Percentiles rank a stretch among this genome's conserved stretches.
Evolutionary conservation across 2,888 invertebrate genomes (phyloP).

Genomic region (Tenthredo mesomela): DNA sequence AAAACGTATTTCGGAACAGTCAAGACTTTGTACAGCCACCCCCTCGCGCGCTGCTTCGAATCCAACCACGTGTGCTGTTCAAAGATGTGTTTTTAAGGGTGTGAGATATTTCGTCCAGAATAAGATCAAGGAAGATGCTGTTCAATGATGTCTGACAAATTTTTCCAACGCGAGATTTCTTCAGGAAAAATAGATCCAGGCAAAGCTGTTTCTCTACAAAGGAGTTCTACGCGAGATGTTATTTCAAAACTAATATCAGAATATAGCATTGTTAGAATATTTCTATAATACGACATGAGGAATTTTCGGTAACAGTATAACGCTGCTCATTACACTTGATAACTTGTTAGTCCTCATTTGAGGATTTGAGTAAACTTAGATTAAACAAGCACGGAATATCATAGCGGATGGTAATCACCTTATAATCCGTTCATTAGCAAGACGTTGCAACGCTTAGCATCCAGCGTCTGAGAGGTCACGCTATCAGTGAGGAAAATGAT

Average conservation of each 20-base stretch:
- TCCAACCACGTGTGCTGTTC: slow-evolving; percentile 8
- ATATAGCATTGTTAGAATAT: slow-evolving; percentile 2
- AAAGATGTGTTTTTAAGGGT: slow-evolving; percentile 19
- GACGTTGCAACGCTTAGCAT: slow-evolving; percentile 45
- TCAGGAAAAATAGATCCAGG: not conserved
- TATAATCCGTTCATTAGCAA: slow-evolving; percentile 46
- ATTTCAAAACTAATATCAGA: not conserved
- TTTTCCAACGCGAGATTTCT: not conserved
- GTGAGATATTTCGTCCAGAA: slow-evolving; percentile 39
- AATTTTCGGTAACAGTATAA: not conserved
- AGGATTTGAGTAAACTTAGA: not conserved
- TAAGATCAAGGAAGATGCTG: slow-evolving; percentile 37
- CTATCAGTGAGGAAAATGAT: slow-evolving; percentile 52
- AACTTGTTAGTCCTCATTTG: not conserved
- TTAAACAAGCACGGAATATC: not conserved
- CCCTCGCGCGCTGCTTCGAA: not conserved
- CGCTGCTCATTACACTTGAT: not conserved
- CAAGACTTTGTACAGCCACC: slow-evolving; percentile 6
- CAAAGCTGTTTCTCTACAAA: slow-evolving; percentile 7
- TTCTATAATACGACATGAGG: not conserved
- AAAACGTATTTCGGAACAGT: slow-evolving; percentile 21
- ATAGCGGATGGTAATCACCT: slow-evolving; percentile 16
- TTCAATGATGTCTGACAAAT: slow-evolving; percentile 19
- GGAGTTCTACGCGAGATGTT: not conserved
- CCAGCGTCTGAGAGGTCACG: slow-evolving; percentile 35